Percentiles rank a stretch among this genome's conserved stretches.
phyloP scores from a whole-genome alignment of 2,797 vertebrate genomes.

The Acanthornis magna region DNA sequence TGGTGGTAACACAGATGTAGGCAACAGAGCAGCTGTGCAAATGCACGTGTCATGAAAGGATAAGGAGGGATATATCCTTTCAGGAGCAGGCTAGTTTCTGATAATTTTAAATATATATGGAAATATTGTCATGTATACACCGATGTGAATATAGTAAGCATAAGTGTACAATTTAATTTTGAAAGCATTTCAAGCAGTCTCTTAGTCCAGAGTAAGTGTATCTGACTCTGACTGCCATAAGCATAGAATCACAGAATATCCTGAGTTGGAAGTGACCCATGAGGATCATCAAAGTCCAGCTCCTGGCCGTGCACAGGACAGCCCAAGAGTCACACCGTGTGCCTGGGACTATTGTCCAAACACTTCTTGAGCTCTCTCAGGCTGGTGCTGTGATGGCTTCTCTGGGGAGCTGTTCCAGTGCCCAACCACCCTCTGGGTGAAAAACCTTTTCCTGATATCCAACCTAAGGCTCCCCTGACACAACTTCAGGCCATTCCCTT shows the following conservation, averaged over 20 bases:
- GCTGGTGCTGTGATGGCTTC: background rate
- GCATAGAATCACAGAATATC: background rate
- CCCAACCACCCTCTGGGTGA: fast-evolving
- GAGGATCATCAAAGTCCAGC: background rate
- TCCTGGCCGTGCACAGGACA: background rate
- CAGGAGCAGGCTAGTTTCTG: background rate
- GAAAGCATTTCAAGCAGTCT: background rate
- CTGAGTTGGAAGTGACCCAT: background rate
- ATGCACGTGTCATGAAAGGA: background rate
- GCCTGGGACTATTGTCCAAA: background rate
- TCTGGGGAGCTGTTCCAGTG: background rate
- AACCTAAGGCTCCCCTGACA: background rate
- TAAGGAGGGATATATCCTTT: background rate
- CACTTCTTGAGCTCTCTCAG: background rate
- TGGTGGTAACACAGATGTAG: background rate
- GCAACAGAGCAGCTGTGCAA: background rate
- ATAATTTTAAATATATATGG: background rate
- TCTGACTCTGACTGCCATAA: background rate
- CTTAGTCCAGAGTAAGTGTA: background rate
- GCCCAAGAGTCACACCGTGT: background rate
- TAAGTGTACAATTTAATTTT: background rate
- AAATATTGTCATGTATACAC: background rate
- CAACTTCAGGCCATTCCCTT: background rate
- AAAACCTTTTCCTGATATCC: background rate
- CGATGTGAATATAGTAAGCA: background rate